Evolutionary conservation across 2,113 vertebrate genomes (phyloP).

Genomic region (Crotalus tigris): DNA sequence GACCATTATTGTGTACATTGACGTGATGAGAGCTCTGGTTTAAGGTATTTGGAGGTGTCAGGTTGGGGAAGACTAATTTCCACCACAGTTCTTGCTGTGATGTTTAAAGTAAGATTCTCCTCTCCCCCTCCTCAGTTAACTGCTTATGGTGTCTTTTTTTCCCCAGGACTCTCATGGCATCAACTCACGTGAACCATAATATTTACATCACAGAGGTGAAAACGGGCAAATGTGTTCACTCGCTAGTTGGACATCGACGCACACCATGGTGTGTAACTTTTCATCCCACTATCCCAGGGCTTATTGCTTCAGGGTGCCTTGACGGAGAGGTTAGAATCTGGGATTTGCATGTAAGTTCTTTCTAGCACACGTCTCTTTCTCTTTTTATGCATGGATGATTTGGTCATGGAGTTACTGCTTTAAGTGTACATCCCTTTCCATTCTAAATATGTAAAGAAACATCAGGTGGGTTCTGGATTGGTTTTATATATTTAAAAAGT

Average conservation of each 20-base stretch:
- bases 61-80: background rate
- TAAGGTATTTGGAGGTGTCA: background rate
- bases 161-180: constrained; percentile 91
- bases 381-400: background rate
- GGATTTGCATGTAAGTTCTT: constrained; percentile 93
- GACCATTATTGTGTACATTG: background rate
- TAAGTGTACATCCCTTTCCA: background rate
- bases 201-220: constrained; percentile 99
- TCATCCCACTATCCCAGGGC: constrained; percentile 95
- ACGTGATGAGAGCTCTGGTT: background rate
- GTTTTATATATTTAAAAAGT: background rate
- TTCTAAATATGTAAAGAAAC: background rate
- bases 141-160: constrained; percentile 11
- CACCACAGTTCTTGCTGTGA: background rate
- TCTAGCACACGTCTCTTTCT: background rate
- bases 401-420: background rate
- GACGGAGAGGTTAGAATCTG: constrained; percentile 98
- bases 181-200: constrained; percentile 99
- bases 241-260: constrained; percentile 93
- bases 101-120: background rate
- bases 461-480: background rate
- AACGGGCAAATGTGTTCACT: constrained; percentile 97
- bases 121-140: background rate
- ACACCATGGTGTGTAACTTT: constrained; percentile 99
- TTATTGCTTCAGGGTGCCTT: constrained; percentile 97